These are phyloP conservation scores for Drosophila formosana DNA, from an alignment of 2,888 invertebrate species.

Conservation along the genomic window DNA sequence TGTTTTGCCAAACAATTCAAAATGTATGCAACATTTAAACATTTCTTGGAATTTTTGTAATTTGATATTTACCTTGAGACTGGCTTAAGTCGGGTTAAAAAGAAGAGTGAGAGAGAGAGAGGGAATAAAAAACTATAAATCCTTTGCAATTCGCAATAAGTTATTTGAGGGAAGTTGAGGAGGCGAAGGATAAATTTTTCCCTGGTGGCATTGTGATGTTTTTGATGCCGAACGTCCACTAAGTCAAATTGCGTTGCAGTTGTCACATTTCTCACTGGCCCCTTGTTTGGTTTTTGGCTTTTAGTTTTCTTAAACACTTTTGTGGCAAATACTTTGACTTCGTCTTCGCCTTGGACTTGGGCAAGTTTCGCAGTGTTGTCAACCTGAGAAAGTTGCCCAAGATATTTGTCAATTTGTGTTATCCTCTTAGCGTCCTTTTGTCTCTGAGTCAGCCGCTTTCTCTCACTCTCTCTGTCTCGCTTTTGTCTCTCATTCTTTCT, in stretches of 20 bases:
- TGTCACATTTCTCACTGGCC: conserved; percentile 63
- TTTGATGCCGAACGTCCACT: conserved; percentile 26
- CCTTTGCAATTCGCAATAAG: conserved; percentile 40
- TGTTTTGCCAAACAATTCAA: conserved; percentile 1
- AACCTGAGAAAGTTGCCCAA: conserved; percentile 51
- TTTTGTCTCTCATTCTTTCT: background rate
- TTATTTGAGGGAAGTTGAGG: conserved; percentile 18
- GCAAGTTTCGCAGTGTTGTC: conserved; percentile 14
- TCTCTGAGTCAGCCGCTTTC: conserved; percentile 3
- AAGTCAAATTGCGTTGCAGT: conserved; percentile 60
- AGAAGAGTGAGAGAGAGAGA: background rate
- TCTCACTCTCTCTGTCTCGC: background rate
- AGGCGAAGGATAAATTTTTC: conserved; percentile 4
- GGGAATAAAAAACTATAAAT: conserved; percentile 32
- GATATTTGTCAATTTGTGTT: conserved; percentile 68
- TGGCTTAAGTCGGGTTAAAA: conserved; percentile 10
- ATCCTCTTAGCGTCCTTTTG: conserved; percentile 52
- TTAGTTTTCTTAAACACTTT: conserved; percentile 70
- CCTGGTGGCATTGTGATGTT: conserved; percentile 14
- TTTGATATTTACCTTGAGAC: conserved; percentile 3
- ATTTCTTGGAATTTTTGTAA: conserved; percentile 7
- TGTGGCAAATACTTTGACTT: conserved; percentile 71
- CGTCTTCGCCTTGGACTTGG: background rate
- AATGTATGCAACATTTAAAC: conserved; percentile 3
- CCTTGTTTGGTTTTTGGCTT: conserved; percentile 44